Percentiles rank a stretch among this genome's conserved stretches.
These are phyloP conservation scores for Lagopus leucura DNA, from an alignment of 2,113 vertebrate species.

Conservation along the genomic window DNA sequence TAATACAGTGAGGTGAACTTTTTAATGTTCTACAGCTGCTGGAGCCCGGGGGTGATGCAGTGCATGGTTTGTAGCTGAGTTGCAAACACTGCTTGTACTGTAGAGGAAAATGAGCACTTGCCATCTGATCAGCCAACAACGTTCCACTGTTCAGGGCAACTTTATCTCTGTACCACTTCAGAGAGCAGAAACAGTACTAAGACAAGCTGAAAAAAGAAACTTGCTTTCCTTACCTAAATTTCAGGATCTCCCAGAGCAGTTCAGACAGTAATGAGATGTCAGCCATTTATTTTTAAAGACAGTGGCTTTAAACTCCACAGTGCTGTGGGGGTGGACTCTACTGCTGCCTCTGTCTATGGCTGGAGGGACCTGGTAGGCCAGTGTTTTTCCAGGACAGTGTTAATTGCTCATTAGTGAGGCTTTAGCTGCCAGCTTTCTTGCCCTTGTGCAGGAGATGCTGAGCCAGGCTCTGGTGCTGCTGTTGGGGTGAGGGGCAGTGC, in stretches of 20 bases:
- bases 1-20: too few relatives aligned
- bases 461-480: background rate
- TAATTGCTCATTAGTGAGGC: accelerated
- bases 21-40: accelerated
- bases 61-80: background rate
- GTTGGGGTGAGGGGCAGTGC: accelerated
- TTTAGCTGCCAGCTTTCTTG: accelerated
- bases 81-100: background rate
- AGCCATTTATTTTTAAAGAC: background rate
- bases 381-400: background rate
- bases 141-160: background rate
- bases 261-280: background rate
- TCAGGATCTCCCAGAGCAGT: background rate
- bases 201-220: background rate
- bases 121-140: too few relatives aligned
- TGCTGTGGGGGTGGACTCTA: accelerated
- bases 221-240: background rate
- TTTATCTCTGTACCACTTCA: background rate
- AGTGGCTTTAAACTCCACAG: background rate
- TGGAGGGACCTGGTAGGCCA: background rate
- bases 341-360: background rate
- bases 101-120: accelerated
- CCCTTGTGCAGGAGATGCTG: accelerated
- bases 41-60: accelerated
- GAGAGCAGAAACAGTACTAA: background rate